phyloP scores from a whole-genome alignment of 2,888 invertebrate species.

The Hecatera dysodea region DNA sequence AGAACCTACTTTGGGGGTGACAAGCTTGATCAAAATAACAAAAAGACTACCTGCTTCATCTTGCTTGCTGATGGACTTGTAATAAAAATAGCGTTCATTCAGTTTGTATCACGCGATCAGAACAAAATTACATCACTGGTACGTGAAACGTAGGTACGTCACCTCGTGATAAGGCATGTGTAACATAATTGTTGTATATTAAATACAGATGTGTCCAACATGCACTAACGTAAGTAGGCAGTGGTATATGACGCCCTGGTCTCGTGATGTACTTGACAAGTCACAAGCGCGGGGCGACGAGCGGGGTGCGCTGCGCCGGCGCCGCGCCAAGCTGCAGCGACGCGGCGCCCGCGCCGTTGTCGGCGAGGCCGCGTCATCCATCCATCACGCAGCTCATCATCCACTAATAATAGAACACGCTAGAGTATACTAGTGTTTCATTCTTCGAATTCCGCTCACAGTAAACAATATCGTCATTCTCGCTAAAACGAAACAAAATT shows the following conservation, averaged over 20 bases:
- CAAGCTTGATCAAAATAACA: not conserved
- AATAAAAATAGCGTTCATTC: slow-evolving; percentile 72
- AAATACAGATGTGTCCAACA: slow-evolving; percentile 59
- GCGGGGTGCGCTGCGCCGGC: slow-evolving; percentile 61
- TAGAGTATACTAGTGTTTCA: slow-evolving; percentile 77
- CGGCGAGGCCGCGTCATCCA: slow-evolving; percentile 87
- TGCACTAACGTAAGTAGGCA: slow-evolving; percentile 60
- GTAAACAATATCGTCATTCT: slow-evolving; percentile 82
- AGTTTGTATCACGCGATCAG: slow-evolving; percentile 70
- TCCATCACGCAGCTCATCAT: slow-evolving; percentile 87
- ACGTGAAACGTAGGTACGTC: slow-evolving; percentile 72
- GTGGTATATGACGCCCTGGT: slow-evolving; percentile 71
- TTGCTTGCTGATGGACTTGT: slow-evolving; percentile 57
- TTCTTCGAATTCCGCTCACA: slow-evolving; percentile 84
- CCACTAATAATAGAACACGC: slow-evolving; percentile 84
- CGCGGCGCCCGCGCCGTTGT: slow-evolving; percentile 60
- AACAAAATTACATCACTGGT: slow-evolving; percentile 80
- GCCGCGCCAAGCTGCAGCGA: slow-evolving; percentile 73
- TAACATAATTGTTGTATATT: slow-evolving; percentile 70
- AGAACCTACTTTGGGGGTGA: not conserved
- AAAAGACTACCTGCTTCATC: slow-evolving; percentile 12
- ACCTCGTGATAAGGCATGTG: slow-evolving; percentile 75
- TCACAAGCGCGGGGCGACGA: slow-evolving; percentile 47
- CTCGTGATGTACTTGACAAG: slow-evolving; percentile 74
- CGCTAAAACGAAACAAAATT: slow-evolving; percentile 69